phyloP scores from a whole-genome alignment of 2,797 vertebrate species.

The Coilia nasus region DNA sequence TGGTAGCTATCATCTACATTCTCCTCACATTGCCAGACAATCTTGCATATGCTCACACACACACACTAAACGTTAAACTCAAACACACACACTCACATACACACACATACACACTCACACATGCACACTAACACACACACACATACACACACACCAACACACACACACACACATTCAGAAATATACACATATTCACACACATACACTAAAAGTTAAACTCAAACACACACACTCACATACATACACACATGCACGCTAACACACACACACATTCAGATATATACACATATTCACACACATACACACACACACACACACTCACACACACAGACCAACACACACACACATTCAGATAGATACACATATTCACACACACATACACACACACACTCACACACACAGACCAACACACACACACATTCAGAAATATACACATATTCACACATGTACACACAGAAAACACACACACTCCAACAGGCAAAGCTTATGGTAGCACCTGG shows the following conservation, averaged over 20 bases:
- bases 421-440: not conserved
- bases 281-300: not conserved
- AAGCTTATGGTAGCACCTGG: slow-evolving; percentile 45
- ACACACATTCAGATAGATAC: not conserved
- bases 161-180: not conserved
- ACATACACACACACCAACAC: not conserved
- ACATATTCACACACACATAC: not conserved
- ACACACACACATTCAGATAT: not conserved
- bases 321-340: not conserved
- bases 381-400: not conserved
- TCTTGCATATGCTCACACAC: not conserved
- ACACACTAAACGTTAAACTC: no score
- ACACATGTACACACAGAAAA: not conserved
- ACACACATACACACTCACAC: no score
- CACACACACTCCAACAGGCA: not conserved
- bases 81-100: no score
- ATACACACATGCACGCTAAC: not conserved
- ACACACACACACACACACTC: slow-evolving; percentile 8
- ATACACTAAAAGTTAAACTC: not conserved
- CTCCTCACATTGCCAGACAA: not conserved
- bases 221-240: not conserved
- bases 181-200: not conserved
- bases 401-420: slow-evolving; percentile 3
- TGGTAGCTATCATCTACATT: not conserved
- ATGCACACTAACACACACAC: not conserved